Conservation (phyloP, 2,797 vertebrate genomes). For the Bradypus variegatus region DNA sequence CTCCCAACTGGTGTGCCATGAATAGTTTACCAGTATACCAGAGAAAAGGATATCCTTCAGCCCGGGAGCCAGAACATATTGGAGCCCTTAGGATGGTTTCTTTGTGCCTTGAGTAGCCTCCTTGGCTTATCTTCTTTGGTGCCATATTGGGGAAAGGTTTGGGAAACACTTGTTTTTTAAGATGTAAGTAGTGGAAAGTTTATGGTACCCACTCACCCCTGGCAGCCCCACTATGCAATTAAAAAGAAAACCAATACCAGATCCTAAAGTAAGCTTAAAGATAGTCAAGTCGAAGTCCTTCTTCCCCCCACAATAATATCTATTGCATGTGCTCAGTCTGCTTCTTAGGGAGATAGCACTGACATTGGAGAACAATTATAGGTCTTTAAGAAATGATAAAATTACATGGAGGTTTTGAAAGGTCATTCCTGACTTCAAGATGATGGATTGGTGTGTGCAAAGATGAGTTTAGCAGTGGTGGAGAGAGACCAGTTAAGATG, state of each 20-base stretch:
- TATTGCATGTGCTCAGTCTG: background rate
- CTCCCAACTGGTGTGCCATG: background rate
- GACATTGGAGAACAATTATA: background rate
- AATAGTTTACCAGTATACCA: background rate
- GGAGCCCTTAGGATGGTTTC: constrained; percentile 2
- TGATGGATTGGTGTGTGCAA: background rate
- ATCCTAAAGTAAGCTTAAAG: constrained; percentile 20
- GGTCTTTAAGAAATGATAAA: constrained; percentile 23
- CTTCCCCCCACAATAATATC: background rate
- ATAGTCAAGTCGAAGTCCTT: background rate
- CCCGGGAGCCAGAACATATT: background rate
- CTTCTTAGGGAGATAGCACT: constrained; percentile 4
- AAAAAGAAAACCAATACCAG: background rate
- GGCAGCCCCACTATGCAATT: background rate
- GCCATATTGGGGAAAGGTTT: background rate
- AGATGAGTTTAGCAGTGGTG: background rate
- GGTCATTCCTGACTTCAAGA: background rate
- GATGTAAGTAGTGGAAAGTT: constrained; percentile 24
- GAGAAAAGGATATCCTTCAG: background rate
- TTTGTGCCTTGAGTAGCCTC: constrained; percentile 26
- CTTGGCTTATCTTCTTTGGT: constrained; percentile 36
- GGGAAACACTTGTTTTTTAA: constrained; percentile 26
- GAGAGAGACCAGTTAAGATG: background rate
- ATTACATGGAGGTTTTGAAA: constrained; percentile 32
- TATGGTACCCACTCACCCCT: background rate